Evolutionary conservation across 2,113 vertebrate species (phyloP), one percentile per base, ranked within the genome.

Genomic region (Nerophis ophidion): DNA sequence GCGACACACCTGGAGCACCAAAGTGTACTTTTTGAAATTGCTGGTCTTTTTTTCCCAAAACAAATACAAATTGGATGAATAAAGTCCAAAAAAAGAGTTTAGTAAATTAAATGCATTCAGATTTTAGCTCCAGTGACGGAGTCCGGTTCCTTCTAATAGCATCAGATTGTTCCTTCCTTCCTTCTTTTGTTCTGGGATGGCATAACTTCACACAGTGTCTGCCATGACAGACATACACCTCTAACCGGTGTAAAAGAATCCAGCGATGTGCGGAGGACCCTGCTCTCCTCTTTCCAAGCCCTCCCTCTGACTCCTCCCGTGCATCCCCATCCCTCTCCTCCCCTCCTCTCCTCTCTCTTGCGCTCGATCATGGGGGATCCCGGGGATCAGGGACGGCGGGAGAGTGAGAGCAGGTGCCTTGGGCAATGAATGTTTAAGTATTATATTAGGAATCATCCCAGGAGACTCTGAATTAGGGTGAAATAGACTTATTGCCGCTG

Each of bases 391-490:
- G 40, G 61, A 60, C 47, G 81, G 81, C 77, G 79, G 46, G 34
- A 80, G 79, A 80, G 81, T 73, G 89, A 90, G 90, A 88, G 88
- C 94, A 95, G 94, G 92, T 93, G 93, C 90, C 87, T 85, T 86
- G 77, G 78, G 90, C 90, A 92, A 93, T 91, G 93, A 90, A 92
- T 79, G 90, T 91, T 92, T 94, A 92, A 94, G 94, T 91, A 94
- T 91, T 88, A 91, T 91, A 92, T 93, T 93, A 92, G 92, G 91
- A 92, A 91, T 75, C 81, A 85, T 91, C 89, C 88, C 88, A 82
- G 70, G 90, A 84, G 91, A 77, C 68, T 66, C 34, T 15, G 51
- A 63, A 65, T 75, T 7, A 3, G 52, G 61, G 49, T 19, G n/a
- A 46, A 81, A 81, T 75, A 81, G 68, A 88, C 70, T 66, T 60